Base-by-base conservation (phyloP, 92 coral and sea anemone genomes). In the Phenganax subtilis region DNA sequence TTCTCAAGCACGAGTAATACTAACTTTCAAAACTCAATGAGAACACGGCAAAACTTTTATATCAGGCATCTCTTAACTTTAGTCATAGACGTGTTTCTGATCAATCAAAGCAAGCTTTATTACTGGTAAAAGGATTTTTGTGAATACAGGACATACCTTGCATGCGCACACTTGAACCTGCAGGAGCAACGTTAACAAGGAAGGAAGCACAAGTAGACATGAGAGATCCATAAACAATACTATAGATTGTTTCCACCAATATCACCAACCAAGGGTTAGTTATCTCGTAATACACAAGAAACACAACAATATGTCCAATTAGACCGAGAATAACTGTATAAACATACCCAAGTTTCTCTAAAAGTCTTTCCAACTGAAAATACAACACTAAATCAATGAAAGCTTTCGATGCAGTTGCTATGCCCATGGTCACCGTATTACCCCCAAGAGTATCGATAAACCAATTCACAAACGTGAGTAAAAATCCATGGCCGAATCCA, bases 401-500 rank as follows among this genome's bases (percentile, higher is more conserved):
- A 27, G 59, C 17, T 73, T 73, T 73, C 62, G 51, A 30, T 9
- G 59, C 28, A 55, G 59, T 73, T 8, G 77, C 58, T 53, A 54
- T 6, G 9, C 77, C 77, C 77, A 73, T 73, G 10, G 54, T 55
- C 25, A 47, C 59, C 25, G 77, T 53, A 73, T 10, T 73, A 0
- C 77, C 77, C 6, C 55, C 60, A 0, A 73, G 77, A 29, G 77
- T 73, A 47, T 73, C 77, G 55, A 73, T 73, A 73, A 73, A 73
- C 77, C 77, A 73, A 59, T 73, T 73, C 8, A 55, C 51, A 73
- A 73, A 73, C n/a, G 61, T 73, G 31, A 73, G 61, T 30, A 73
- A 55, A 73, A 73, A 73, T 55, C 77, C 77, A 54, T 73, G 58
- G n/a, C 77, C 58, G 51, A 73, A 73, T 11, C 77, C 77, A 20